phyloP scores from a whole-genome alignment of 23 tunicate genomes.

The Ascidia mentula region DNA sequence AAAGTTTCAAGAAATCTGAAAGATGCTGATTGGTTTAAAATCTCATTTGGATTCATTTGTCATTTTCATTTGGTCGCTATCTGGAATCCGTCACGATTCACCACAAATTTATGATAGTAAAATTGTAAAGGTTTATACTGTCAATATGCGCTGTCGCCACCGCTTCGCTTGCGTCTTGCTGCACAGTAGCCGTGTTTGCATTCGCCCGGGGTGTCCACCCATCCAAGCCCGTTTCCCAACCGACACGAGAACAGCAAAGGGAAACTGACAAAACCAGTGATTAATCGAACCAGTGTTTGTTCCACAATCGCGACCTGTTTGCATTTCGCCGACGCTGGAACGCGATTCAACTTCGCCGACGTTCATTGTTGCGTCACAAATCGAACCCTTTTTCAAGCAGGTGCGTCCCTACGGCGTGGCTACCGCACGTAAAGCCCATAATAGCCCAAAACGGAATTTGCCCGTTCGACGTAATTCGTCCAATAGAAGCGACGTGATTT shows the following conservation, averaged over 20 bases:
- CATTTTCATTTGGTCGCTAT: no score
- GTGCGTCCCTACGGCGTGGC: not conserved
- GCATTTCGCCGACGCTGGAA: not conserved
- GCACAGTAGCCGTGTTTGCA: no score
- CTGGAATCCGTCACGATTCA: no score
- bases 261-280: not conserved
- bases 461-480: not conserved
- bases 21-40: no score
- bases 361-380: slow-evolving; percentile 1
- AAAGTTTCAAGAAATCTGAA: no score
- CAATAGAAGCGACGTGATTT: no score
- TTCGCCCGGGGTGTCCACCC: no score
- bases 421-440: not conserved
- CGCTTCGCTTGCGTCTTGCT: no score
- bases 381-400: not conserved
- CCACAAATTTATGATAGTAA: no score
- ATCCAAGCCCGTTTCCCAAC: not conserved
- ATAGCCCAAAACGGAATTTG: not conserved
- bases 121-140: no score
- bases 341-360: slow-evolving; percentile 14
- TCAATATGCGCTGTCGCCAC: no score
- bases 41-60: no score
- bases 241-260: not conserved
- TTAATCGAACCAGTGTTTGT: not conserved
- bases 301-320: not conserved